Evolutionary conservation across 1,140 invertebrate genomes (phyloP).

Genomic region (Drosophila truncata): DNA sequence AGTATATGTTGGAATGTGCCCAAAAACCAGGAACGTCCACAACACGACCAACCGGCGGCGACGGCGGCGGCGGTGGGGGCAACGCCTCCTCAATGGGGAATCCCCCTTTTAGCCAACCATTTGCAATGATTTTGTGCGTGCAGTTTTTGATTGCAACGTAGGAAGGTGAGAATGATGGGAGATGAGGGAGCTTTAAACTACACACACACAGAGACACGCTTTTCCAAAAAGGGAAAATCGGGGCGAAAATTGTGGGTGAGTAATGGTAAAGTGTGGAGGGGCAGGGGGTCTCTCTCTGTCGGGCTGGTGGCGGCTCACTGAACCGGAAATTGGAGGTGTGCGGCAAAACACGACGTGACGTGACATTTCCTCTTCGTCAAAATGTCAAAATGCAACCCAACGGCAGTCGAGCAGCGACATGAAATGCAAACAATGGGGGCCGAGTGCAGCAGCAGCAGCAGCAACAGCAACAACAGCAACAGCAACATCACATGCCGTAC

Average conservation of each 20-base stretch:
- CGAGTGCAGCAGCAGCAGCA: constrained; percentile 25
- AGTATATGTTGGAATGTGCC: constrained; percentile 55
- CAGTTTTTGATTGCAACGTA: constrained; percentile 68
- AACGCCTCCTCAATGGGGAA: not conserved
- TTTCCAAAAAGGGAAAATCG: constrained; percentile 14
- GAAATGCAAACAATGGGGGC: constrained; percentile 65
- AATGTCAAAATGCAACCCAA: constrained; percentile 81
- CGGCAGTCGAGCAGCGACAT: constrained; percentile 54
- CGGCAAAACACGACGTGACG: constrained; percentile 85
- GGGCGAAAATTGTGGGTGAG: not conserved
- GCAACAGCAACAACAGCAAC: constrained; percentile 27
- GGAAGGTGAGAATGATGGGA: not conserved
- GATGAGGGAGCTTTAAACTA: constrained; percentile 14
- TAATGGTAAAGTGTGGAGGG: not conserved
- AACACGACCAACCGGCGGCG: constrained; percentile 53
- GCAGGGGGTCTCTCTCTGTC: not conserved
- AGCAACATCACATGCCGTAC: constrained; percentile 34
- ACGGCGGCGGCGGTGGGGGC: too few species aligned
- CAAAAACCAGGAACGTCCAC: constrained; percentile 50
- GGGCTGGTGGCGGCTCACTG: constrained; percentile 69
- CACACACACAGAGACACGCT: constrained; percentile 4
- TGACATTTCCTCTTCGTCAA: constrained; percentile 85
- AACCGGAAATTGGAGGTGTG: constrained; percentile 85
- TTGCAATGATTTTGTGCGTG: constrained; percentile 66
- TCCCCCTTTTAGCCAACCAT: constrained; percentile 18